Base-by-base conservation (phyloP, 2,113 vertebrate genomes). In the Thermophis baileyi region DNA sequence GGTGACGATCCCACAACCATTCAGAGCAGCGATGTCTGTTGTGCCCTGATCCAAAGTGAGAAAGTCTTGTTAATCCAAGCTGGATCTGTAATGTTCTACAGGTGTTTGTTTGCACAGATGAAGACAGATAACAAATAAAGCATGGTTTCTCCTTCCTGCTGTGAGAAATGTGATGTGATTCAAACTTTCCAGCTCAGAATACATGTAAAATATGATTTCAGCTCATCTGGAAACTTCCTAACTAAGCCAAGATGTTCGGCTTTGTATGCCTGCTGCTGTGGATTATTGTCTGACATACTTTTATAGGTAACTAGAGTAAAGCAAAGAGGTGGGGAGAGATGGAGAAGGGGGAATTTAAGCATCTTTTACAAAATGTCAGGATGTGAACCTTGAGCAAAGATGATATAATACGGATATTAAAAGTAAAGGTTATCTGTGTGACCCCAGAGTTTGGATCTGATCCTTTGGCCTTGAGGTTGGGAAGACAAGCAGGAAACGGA, bases 51-150 rank as follows among this genome's bases (percentile, higher is more conserved):
- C 74, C 30, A 0, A 0, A 91, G 85, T 47, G 50, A 30, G 85
- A 93, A 94, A 95, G 90, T 91, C 93, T 87, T 0, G 89, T 1
- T 60, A 93, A 91, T 94, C 60, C 22, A 0, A 90, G 25, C 63
- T 25, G 22, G 89, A 54, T 92, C 92, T 0, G 2, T 96, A 97
- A 98, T 97, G 94, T 90, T 91, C 96, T 96, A 95, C 96, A 98
- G 97, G 97, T 97, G 96, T 96, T 96, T 30, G 95, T 92, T 94
- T 90, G 97, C 86, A 5, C 94, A 96, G 95, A 97, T 92, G 96
- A 96, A 94, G 90, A 95, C 94, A 96, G 96, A 95, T 96, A 97
- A 97, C 97, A 97, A 98, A 96, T 97, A 97, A 97, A 97, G 97
- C 95, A 96, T 97, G 97, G n/a, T 87, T 90, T 94, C 88, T 90